Conservation (phyloP, 2,888 invertebrate genomes). For the Tipula vernalis region DNA sequence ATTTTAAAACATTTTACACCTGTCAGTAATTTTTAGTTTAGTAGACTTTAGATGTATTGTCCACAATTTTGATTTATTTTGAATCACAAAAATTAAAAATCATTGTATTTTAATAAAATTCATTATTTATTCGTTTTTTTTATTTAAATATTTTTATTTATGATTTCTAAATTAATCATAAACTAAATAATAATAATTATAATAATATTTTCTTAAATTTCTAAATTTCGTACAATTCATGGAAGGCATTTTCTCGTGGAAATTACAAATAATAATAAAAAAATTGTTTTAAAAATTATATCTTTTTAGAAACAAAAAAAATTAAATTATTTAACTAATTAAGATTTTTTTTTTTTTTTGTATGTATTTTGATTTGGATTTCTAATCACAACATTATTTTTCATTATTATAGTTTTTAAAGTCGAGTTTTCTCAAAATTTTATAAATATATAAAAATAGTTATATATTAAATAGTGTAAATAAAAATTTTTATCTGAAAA, state of each 20-base stretch:
- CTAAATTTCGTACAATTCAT: slow-evolving; percentile 8
- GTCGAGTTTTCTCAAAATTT: neutral
- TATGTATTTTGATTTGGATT: neutral
- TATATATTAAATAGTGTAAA: neutral
- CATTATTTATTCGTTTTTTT: neutral
- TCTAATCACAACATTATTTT: neutral
- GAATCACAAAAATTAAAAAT: neutral
- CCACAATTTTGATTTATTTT: no score
- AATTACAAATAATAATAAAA: neutral
- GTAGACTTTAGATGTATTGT: no score
- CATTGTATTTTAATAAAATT: neutral
- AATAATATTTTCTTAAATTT: neutral
- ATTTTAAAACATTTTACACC: no score
- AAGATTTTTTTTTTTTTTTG: neutral
- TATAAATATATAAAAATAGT: neutral
- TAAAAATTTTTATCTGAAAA: slow-evolving; percentile 8
- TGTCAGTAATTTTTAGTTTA: no score
- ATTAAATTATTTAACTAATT: slow-evolving; percentile 4
- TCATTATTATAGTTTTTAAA: neutral
- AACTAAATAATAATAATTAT: neutral
- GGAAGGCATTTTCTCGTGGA: slow-evolving; percentile 8
- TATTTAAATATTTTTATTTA: neutral
- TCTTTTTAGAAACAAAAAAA: neutral
- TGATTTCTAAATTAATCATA: neutral
- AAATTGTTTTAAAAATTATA: neutral